Evolutionary conservation across 2,888 invertebrate genomes (phyloP), one percentile per base, ranked within the genome.

Genomic region (Eugnorisma glareosa): DNA sequence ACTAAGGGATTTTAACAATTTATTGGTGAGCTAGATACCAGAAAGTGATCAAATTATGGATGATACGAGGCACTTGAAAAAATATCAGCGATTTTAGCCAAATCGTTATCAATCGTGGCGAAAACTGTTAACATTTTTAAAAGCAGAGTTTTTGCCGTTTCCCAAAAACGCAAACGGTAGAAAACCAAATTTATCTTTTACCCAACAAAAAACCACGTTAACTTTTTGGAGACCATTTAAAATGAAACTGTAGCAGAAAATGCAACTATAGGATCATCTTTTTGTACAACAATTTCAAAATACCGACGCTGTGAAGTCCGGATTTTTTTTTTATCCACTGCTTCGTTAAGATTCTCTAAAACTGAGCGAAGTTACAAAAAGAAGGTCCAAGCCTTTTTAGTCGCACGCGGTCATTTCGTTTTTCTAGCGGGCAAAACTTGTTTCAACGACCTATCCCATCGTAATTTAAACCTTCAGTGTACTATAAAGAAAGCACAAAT

Each of bases 291-390:
- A 72, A 79, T 82, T 75, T 79, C 10, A 45, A 83, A 78, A 81
- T 73, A 83, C 68, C 73, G 76, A 75, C 77, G 72, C 67, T 35
- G 67, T 73, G 63, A 37, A 48, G 80, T 51, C 57, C 24, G 40
- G 66, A 74, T 63, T 66, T 83, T 84, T 85, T 86, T 85, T 84
- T 77, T 86, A 75, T 77, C 76, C 73, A 73, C 68, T 66, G 83
- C 87, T 90, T 90, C 89, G 89, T 91, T 90, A 93, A 91, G 90
- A 92, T 83, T 83, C 83, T 89, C 86, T 88, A 88, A 90, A 89
- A 90, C 89, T 87, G 80, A 83, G 70, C 80, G 73, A 73, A 59
- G 59, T 75, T 72, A 84, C 79, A 90, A 90, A 88, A 89, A 85
- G 78, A 78, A 68, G 67, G 15, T 82, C 64, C 68, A 63, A 75